phyloP scores from a whole-genome alignment of 1,140 invertebrate species.

The Hyphantria cunea region DNA sequence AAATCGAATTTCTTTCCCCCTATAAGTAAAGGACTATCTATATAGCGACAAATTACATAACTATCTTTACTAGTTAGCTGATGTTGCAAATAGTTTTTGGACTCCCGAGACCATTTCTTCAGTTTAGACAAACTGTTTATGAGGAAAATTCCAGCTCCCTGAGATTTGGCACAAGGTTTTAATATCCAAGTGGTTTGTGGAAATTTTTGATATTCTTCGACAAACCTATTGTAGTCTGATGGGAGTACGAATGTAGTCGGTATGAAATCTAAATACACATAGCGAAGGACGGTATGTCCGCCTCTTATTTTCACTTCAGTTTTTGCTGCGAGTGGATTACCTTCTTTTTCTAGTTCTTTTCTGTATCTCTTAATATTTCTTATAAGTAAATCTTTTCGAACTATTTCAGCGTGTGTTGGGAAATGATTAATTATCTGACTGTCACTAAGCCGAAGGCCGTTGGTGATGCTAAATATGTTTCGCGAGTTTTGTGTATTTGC shows the following conservation, averaged over 20 bases:
- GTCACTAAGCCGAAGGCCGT: conserved; percentile 93
- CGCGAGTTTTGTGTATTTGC: conserved; percentile 93
- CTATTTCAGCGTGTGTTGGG: conserved; percentile 97
- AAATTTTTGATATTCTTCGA: conserved; percentile 96
- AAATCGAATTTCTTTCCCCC: conserved; percentile 95
- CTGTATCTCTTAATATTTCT: conserved; percentile 98
- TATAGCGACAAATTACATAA: conserved; percentile 94
- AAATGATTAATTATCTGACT: conserved; percentile 96
- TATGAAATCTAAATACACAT: conserved; percentile 94
- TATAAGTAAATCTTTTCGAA: conserved; percentile 96
- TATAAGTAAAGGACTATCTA: conserved; percentile 91
- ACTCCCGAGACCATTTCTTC: conserved; percentile 92
- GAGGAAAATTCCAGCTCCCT: conserved; percentile 92
- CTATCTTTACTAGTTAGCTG: conserved; percentile 86
- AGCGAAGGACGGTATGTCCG: conserved; percentile 88
- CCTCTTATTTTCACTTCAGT: conserved; percentile 76
- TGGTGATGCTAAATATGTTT: conserved; percentile 95
- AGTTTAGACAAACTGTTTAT: conserved; percentile 94
- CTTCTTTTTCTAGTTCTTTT: conserved; percentile 95
- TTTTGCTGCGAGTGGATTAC: conserved; percentile 92
- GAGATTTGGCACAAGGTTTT: conserved; percentile 68
- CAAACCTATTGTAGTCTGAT: conserved; percentile 97
- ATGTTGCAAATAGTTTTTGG: conserved; percentile 81
- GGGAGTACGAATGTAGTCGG: conserved; percentile 97
- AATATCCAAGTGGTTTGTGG: conserved; percentile 98